These are phyloP conservation scores for Serranus cabrilla DNA, from an alignment of 2,797 vertebrate genomes.

Conservation along the genomic window DNA sequence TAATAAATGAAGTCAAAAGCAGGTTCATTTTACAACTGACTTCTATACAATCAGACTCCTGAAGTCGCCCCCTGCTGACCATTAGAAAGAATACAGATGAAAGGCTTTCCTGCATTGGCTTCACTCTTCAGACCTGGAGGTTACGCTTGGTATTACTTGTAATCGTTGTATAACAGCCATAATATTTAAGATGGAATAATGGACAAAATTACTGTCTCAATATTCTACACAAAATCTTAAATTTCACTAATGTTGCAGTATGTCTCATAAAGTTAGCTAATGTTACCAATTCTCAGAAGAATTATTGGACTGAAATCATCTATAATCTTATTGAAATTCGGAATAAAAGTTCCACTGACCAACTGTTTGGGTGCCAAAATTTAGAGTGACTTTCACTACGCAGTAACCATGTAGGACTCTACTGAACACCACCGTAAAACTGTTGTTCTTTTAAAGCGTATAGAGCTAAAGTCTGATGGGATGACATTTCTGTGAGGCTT, in stretches of 20 bases:
- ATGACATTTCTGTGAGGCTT: conserved; percentile 14
- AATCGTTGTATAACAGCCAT: background rate
- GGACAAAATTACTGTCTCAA: background rate
- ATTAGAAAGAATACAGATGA: too few species aligned
- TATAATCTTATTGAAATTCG: too few species aligned
- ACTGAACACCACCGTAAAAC: background rate
- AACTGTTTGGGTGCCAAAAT: background rate
- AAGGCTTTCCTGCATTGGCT: too few species aligned
- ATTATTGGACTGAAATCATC: too few species aligned
- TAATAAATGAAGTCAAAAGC: too few species aligned
- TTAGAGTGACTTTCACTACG: background rate
- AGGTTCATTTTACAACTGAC: too few species aligned
- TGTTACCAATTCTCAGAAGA: background rate
- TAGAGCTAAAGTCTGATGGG: background rate
- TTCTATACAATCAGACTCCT: too few species aligned
- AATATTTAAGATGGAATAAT: background rate
- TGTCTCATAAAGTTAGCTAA: background rate
- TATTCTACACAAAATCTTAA: background rate
- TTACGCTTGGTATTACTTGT: background rate
- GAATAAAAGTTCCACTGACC: too few species aligned
- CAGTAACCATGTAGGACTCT: background rate
- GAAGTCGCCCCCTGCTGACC: too few species aligned
- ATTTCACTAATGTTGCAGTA: background rate
- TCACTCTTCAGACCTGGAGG: too few species aligned
- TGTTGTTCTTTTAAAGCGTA: background rate